A percentile compares a stretch with the other conserved stretches of the same genome.
Evolutionary conservation across 2,888 invertebrate genomes (phyloP).

Genomic region (Drosophila parthenogenetica): DNA sequence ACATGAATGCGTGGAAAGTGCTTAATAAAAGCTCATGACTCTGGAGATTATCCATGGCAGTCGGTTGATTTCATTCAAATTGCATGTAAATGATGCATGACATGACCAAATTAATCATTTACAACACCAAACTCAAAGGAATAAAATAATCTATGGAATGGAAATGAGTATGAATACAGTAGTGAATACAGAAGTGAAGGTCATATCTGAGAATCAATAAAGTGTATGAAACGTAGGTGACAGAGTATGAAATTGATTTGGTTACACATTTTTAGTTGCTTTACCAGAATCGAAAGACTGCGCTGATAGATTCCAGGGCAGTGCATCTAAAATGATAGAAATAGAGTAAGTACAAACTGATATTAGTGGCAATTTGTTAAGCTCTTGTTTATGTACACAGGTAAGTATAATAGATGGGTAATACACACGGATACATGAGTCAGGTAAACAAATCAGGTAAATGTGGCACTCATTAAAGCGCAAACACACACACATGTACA

Average conservation of each 20-base stretch:
- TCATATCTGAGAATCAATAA: conserved; percentile 65
- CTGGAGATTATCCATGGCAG: conserved; percentile 27
- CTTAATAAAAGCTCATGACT: conserved; percentile 36
- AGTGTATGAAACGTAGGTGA: conserved; percentile 21
- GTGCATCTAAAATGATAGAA: conserved; percentile 81
- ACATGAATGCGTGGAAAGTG: conserved; percentile 49
- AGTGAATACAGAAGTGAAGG: conserved; percentile 44
- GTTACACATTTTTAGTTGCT: conserved; percentile 34
- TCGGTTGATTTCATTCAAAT: conserved; percentile 27
- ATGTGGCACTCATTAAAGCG: conserved; percentile 59
- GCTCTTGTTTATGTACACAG: conserved; percentile 18
- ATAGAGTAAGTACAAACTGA: conserved; percentile 54
- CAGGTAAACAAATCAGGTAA: conserved; percentile 54
- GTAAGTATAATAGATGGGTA: conserved; percentile 1
- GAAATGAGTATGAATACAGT: background rate
- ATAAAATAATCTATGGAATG: conserved; percentile 9
- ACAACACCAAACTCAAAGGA: conserved; percentile 4
- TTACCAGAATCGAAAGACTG: conserved; percentile 70
- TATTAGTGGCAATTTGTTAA: conserved; percentile 24
- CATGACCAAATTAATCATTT: conserved; percentile 49
- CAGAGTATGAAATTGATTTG: conserved; percentile 15
- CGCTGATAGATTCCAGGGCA: conserved; percentile 70
- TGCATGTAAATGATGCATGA: conserved; percentile 49
- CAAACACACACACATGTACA: conserved; percentile 41
- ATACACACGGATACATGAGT: conserved; percentile 26